Evolutionary conservation across 2,888 invertebrate species (phyloP), one percentile per base, ranked within the genome.

Genomic region (Drosophila histrio): DNA sequence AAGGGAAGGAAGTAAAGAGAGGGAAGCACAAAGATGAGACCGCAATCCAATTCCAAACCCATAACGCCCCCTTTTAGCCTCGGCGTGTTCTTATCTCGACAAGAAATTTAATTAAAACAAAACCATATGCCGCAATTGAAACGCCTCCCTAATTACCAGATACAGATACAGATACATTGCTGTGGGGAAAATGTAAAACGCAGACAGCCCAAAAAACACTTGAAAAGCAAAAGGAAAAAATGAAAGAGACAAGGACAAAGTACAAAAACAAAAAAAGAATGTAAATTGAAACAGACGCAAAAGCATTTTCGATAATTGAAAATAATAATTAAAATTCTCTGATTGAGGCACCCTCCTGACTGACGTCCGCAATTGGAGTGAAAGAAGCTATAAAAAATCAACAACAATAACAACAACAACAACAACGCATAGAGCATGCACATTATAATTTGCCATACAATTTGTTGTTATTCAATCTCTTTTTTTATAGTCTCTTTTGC

Each of bases 281-380:
- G 52, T 54, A 69, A 54, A 73, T 69, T 57, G 64, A 67, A 68
- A 70, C 75, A 77, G 80, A 72, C 64, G 64, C 77, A 77, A 84
- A 77, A 69, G 56, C 84, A 81, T 86, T 86, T 88, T 88, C 79
- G 79, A 87, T 89, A 89, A 89, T 89, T 89, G 89, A 89, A 89
- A 89, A 89, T 77, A 84, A 89, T 88, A 88, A 89, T 89, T 89
- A 89, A 89, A 89, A 89, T 89, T 89, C 89, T 81, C 86, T 79
- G 89, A 89, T 85, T 85, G 83, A 79, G 72, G 66, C 71, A 28
- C 62, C 49, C 47, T 8, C 24, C 52, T 11, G 47, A 32, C 46
- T 78, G 82, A 76, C 82, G 79, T 73, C 69, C 84, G 64, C 76
- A 84, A 80, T 78, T 84, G 81, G 84, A 81, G 70, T 71, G 80